Base-by-base conservation (phyloP, 2,797 vertebrate genomes). In the Pantherophis vulpinus region DNA sequence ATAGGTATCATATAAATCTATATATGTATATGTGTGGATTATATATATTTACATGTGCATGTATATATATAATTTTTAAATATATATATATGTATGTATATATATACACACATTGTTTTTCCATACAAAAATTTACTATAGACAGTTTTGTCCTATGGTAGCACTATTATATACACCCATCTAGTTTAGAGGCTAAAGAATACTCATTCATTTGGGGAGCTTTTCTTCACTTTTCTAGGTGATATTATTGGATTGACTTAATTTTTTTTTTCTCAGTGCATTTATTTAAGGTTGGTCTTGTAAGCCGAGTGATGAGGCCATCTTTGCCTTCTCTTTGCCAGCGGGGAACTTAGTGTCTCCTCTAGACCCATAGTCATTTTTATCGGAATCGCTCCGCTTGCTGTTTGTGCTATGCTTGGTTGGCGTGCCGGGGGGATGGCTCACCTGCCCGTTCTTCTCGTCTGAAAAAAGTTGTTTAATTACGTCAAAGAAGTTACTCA, bases 381-480 rank as follows among this genome's bases (percentile, higher is more conserved):
- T 98, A 98, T 98, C 98, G 93, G 98, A 97, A 97, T 99, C 98
- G 94, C 98, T 98, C 97, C 97, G 98, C 98, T 98, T 98, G 98
- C 98, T 96, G 97, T 98, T 98, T 98, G 98, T 98, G 98, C 98
- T 98, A 97, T 97, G 98, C 98, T 98, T 99, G 98, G 98, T 97
- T 98, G 98, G 98, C 93, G 98, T 98, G 98, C 98, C 98, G 96
- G 98, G 97, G 96, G 98, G 97, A 95, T 98, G 98, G 98, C 98
- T 98, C 98, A 98, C 98, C 98, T 99, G 99, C 98, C 99, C 99
- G 88, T 99, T 99, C 99, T 99, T 99, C 99, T 99, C 99, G 98
- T 99, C 99, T 99, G 99, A 99, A 99, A 99, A 99, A 99, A 99
- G 99, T 98, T 99, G 99, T 99, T 99, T 99, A 98, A 99, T 99